Percentiles rank a stretch among this genome's conserved stretches.
phyloP scores from a whole-genome alignment of 2,888 invertebrate species.

The Seira ritae region DNA sequence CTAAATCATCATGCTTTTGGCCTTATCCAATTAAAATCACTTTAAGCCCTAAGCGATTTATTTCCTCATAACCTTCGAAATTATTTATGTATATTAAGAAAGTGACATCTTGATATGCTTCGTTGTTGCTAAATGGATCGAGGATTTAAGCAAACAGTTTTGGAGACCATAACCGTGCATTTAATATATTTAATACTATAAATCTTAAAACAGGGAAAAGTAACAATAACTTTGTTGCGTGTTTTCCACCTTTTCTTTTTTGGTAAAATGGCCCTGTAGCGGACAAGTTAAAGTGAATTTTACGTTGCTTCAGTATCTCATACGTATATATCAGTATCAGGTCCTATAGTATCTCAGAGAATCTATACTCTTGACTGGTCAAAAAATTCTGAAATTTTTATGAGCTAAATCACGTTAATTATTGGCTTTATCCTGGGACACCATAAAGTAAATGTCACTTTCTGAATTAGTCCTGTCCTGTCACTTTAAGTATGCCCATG shows the following conservation, averaged over 20 bases:
- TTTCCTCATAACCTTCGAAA: not conserved
- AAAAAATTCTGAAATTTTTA: constrained; percentile 27
- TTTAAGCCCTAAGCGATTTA: not conserved
- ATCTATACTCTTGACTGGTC: not conserved
- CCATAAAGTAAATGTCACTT: constrained; percentile 48
- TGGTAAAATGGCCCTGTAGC: not conserved
- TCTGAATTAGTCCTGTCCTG: constrained; percentile 33
- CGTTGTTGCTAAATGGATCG: constrained; percentile 5
- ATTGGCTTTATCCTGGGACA: constrained; percentile 52
- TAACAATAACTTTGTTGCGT: constrained; percentile 1
- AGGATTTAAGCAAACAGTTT: not conserved
- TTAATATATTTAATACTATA: constrained; percentile 18
- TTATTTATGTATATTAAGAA: constrained; percentile 19
- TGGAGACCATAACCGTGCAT: not conserved
- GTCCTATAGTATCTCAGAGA: not conserved
- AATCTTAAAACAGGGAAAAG: constrained; percentile 8
- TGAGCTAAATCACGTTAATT: constrained; percentile 55
- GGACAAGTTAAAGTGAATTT: not conserved
- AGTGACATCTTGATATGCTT: not conserved
- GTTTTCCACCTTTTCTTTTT: not conserved
- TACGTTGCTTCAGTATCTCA: too few species aligned
- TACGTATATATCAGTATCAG: not conserved
- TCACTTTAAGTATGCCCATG: constrained; percentile 26
- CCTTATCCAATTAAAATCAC: constrained; percentile 22
- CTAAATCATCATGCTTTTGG: too few species aligned